Conservation (phyloP, 2,888 invertebrate genomes). For the Nemoura dubitans region DNA sequence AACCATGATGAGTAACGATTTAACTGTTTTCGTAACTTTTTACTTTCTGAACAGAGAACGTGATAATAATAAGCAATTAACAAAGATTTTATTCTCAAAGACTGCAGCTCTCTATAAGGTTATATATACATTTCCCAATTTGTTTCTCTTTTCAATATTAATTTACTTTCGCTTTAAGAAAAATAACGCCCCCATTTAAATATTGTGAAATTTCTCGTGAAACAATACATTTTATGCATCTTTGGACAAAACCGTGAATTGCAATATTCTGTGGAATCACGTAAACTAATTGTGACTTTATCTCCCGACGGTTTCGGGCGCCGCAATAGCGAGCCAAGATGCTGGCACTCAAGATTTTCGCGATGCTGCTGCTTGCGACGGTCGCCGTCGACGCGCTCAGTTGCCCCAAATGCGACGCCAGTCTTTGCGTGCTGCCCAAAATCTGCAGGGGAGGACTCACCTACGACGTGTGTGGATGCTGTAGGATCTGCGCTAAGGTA, state of each 20-base stretch:
- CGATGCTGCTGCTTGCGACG: background rate
- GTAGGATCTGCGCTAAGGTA: slow-evolving; percentile 7
- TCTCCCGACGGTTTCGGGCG: background rate
- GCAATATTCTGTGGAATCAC: background rate
- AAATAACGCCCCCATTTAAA: background rate
- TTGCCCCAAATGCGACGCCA: background rate
- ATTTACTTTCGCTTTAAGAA: background rate
- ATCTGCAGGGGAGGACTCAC: background rate
- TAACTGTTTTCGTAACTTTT: too few species aligned
- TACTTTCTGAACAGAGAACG: too few species aligned
- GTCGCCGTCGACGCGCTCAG: background rate
- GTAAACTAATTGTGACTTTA: background rate
- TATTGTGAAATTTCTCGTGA: background rate
- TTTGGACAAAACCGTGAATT: background rate
- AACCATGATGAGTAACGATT: too few species aligned
- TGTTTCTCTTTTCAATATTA: background rate
- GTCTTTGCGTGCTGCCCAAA: background rate
- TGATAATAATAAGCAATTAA: too few species aligned
- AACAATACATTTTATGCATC: background rate
- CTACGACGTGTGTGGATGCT: slow-evolving; percentile 9
- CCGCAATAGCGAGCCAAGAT: background rate
- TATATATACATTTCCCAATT: background rate
- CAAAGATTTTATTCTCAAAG: too few species aligned
- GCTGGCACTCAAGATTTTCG: background rate
- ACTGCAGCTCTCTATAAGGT: too few species aligned